phyloP scores from a whole-genome alignment of 2,888 invertebrate genomes.

The Tipula confusa region DNA sequence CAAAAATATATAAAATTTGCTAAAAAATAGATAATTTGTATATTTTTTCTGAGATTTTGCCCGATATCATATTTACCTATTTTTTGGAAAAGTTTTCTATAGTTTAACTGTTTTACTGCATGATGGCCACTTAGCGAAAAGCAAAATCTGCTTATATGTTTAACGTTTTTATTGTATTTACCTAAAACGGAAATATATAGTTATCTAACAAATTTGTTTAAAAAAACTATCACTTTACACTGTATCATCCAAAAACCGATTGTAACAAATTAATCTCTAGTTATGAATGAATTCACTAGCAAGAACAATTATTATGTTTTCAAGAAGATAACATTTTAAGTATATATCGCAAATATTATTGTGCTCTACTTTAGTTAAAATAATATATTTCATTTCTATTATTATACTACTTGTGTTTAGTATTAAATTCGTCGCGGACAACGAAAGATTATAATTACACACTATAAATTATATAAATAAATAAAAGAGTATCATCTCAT shows the following conservation, averaged over 20 bases:
- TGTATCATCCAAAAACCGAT: background rate
- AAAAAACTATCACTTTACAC: background rate
- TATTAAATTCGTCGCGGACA: background rate
- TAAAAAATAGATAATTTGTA: too few relatives aligned
- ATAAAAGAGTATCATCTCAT: too few relatives aligned
- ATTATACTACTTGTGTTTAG: background rate
- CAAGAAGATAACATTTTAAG: background rate
- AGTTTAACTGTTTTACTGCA: too few relatives aligned
- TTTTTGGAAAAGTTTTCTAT: too few relatives aligned
- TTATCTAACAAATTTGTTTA: background rate
- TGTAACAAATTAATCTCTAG: background rate
- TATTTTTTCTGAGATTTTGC: too few relatives aligned
- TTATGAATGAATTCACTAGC: background rate
- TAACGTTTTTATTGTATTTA: too few relatives aligned
- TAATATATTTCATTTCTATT: background rate
- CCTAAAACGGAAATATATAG: background rate
- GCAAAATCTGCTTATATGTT: too few relatives aligned
- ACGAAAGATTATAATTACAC: background rate
- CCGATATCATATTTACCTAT: too few relatives aligned
- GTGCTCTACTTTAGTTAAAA: background rate
- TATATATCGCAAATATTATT: background rate
- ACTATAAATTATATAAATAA: background rate
- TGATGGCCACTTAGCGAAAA: too few relatives aligned
- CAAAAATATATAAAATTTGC: too few relatives aligned
- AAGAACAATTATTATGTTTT: background rate